Base-by-base conservation (phyloP, 2,113 vertebrate genomes). In the Oncorhynchus kisutch region DNA sequence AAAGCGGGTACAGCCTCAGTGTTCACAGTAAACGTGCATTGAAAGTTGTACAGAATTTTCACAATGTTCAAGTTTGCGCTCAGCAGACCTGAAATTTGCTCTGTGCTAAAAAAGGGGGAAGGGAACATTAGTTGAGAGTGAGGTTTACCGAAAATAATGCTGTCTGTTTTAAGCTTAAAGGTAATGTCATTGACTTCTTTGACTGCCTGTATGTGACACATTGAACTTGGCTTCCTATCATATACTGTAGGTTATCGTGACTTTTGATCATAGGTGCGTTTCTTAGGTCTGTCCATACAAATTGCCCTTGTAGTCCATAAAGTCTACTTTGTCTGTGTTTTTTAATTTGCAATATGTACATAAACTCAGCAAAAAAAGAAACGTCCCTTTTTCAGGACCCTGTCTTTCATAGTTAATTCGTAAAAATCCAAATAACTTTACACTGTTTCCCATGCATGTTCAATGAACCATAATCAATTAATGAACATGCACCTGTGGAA, bases 91-190 rank as follows among this genome's bases (percentile, higher is more conserved):
- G 34, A 39, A 39, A 45, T 45, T 45, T 45, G 39, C 39, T 39
- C 7, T 1, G 7, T 74, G 77, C 77, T 59, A 70, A 79, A 71
- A 76, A 85, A 76, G 64, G 71, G 67, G 9, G 2, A 8, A 82
- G 76, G 75, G 70, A 74, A 27, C 29, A n/a, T 82, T 82, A 81
- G 87, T 84, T 83, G 83, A 77, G 65, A 45, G 29, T 79, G 81
- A 82, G 81, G 77, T 77, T 76, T 70, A 29, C 14, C 1, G 70
- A 24, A 8, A 54, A 11, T 7, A 48, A 14, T 11, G 31, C 59
- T 18, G 70, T 57, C 18, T 62, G 16, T 77, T 25, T 77, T 72
- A 75, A 74, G 77, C 74, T 75, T 78, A 29, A 79, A 78, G 29
- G 83, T 85, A 83, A 54, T 54, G 14, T 18, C 51, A 18, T 18